phyloP scores from a whole-genome alignment of 2,797 vertebrate species.

The Austrolebias charrua region DNA sequence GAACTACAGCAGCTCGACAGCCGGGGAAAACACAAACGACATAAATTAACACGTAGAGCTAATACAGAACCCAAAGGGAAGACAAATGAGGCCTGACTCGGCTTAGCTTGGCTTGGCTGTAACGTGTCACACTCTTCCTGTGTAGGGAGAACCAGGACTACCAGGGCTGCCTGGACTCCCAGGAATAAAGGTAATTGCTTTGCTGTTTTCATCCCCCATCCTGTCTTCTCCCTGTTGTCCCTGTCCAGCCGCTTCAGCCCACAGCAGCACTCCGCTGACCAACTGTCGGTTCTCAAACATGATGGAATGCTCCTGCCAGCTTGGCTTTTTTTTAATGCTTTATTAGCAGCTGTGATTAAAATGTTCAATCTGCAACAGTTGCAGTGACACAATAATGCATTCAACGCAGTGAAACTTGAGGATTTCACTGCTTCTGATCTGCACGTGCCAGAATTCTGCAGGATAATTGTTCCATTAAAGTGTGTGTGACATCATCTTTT shows the following conservation, averaged over 20 bases:
- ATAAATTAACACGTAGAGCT: slow-evolving; percentile 24
- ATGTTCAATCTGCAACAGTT: slow-evolving; percentile 23
- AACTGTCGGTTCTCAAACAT: slow-evolving; percentile 15
- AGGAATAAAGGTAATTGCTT: slow-evolving; percentile 98
- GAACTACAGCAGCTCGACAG: slow-evolving; percentile 34
- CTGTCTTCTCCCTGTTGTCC: slow-evolving; percentile 56
- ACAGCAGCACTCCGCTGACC: slow-evolving; percentile 19
- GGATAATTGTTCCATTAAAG: slow-evolving; percentile 41
- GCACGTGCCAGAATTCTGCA: slow-evolving; percentile 19
- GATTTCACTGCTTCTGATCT: slow-evolving; percentile 37
- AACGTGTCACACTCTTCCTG: slow-evolving; percentile 93
- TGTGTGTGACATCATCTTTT: too few species aligned
- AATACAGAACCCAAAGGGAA: slow-evolving; percentile 41
- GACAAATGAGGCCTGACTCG: slow-evolving; percentile 59
- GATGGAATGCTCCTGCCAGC: slow-evolving; percentile 23
- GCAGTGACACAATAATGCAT: slow-evolving; percentile 9
- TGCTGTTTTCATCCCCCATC: slow-evolving; percentile 64
- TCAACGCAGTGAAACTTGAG: slow-evolving; percentile 11
- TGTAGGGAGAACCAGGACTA: slow-evolving; percentile 99
- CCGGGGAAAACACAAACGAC: slow-evolving; percentile 33
- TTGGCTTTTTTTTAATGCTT: slow-evolving; percentile 16
- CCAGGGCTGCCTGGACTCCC: slow-evolving; percentile 99
- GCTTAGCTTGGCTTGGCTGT: slow-evolving; percentile 82
- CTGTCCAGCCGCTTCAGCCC: slow-evolving; percentile 51
- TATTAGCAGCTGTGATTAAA: slow-evolving; percentile 17